These are phyloP conservation scores for Cercopithecus petaurista DNA, from an alignment of 2,797 vertebrate species.

Conservation along the genomic window DNA sequence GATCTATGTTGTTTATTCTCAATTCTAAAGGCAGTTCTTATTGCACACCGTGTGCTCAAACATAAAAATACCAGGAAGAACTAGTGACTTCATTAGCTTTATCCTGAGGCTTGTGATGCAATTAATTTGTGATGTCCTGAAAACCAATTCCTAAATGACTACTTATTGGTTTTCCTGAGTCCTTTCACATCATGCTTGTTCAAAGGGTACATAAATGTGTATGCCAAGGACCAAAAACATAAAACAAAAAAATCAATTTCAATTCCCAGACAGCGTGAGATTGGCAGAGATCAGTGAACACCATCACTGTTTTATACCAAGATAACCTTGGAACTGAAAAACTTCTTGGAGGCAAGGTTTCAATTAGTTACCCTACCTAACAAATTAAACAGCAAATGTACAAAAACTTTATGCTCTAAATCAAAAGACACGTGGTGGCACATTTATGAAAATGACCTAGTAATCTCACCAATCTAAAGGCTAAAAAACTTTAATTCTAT, in stretches of 20 bases:
- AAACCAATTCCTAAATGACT: slow-evolving; percentile 64
- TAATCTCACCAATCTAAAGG: not conserved
- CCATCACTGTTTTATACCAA: slow-evolving; percentile 19
- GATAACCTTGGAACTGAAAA: slow-evolving; percentile 42
- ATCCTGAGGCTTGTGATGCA: slow-evolving; percentile 39
- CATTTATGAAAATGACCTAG: slow-evolving; percentile 24
- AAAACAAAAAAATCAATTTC: slow-evolving; percentile 74
- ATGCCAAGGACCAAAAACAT: not conserved
- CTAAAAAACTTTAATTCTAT: not conserved
- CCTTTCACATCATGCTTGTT: not conserved
- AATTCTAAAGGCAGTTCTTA: slow-evolving; percentile 27
- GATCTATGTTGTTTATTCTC: not conserved
- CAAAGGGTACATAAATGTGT: slow-evolving; percentile 29
- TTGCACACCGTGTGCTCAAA: not conserved
- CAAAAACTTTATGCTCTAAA: not conserved
- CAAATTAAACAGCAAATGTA: not conserved
- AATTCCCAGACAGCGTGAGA: slow-evolving; percentile 55
- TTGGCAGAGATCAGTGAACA: slow-evolving; percentile 54
- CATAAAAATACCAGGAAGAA: slow-evolving; percentile 56
- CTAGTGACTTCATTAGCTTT: slow-evolving; percentile 50
- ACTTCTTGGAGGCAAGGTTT: slow-evolving; percentile 3
- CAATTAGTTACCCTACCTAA: not conserved
- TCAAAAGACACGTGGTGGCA: not conserved
- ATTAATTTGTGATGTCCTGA: slow-evolving; percentile 42
- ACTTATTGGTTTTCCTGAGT: not conserved